Evolutionary conservation across 1,140 invertebrate genomes (phyloP).

Genomic region (Rhizoglyphus robini): DNA sequence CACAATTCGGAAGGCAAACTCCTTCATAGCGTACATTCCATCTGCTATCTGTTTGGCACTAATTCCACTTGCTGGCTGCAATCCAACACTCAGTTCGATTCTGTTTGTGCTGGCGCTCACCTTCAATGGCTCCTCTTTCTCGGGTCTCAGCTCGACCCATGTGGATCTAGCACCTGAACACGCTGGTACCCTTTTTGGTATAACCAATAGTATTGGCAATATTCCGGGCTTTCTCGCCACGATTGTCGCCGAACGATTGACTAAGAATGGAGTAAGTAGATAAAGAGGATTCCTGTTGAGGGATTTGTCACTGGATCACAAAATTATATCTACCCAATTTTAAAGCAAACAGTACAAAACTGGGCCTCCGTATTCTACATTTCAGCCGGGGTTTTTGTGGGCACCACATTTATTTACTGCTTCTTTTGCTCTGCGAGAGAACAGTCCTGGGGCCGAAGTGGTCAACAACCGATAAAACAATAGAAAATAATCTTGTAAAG

Average conservation of each 20-base stretch:
- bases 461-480: too few relatives aligned
- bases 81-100: slow-evolving; percentile 27
- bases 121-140: slow-evolving; percentile 23
- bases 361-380: slow-evolving; percentile 75
- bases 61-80: slow-evolving; percentile 53
- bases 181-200: slow-evolving; percentile 30
- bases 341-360: slow-evolving; percentile 57
- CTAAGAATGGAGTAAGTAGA: slow-evolving; percentile 30
- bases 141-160: slow-evolving; percentile 22
- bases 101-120: slow-evolving; percentile 24
- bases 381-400: slow-evolving; percentile 53
- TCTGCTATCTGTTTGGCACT: slow-evolving; percentile 22
- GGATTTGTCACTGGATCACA: too few relatives aligned
- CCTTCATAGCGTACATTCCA: slow-evolving; percentile 24
- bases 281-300: slow-evolving; percentile 22
- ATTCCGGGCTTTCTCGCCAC: slow-evolving; percentile 30
- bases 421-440: slow-evolving; percentile 24
- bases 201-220: slow-evolving; percentile 31
- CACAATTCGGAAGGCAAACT: slow-evolving; percentile 24
- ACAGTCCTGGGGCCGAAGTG: slow-evolving; percentile 24
- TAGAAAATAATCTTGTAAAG: too few relatives aligned
- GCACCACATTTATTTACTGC: slow-evolving; percentile 59
- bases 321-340: too few relatives aligned
- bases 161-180: slow-evolving; percentile 26
- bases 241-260: slow-evolving; percentile 25